These are phyloP conservation scores for Apamea epomidion DNA, from an alignment of 2,888 invertebrate species.

Conservation along the genomic window DNA sequence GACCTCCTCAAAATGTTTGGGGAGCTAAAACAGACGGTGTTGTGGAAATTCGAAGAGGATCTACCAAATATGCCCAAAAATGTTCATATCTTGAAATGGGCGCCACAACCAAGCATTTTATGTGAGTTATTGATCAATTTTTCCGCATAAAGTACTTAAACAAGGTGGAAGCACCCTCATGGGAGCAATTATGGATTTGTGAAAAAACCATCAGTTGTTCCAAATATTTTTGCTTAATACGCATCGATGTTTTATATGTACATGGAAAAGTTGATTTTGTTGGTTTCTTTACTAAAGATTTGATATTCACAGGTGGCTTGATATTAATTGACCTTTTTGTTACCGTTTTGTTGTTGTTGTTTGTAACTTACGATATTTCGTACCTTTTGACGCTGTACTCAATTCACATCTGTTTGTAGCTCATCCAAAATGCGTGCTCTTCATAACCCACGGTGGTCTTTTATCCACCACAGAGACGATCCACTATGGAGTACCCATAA, in stretches of 20 bases:
- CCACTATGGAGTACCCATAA: slow-evolving; percentile 78
- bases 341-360: background rate
- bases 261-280: background rate
- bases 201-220: slow-evolving; percentile 17
- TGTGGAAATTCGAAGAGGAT: slow-evolving; percentile 85
- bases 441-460: slow-evolving; percentile 84
- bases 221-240: slow-evolving; percentile 19
- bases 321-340: background rate
- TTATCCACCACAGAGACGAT: slow-evolving; percentile 79
- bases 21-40: slow-evolving; percentile 81
- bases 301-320: background rate
- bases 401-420: slow-evolving; percentile 69
- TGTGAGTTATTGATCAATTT: slow-evolving; percentile 61
- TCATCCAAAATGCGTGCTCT: slow-evolving; percentile 80
- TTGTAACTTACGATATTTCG: background rate
- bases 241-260: background rate
- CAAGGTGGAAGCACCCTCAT: slow-evolving; percentile 30
- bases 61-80: slow-evolving; percentile 79
- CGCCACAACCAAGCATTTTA: slow-evolving; percentile 76
- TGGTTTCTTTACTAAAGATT: background rate
- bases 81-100: slow-evolving; percentile 83
- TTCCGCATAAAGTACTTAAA: background rate
- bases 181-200: slow-evolving; percentile 25
- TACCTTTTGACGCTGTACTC: background rate
- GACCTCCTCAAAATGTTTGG: slow-evolving; percentile 78